phyloP scores from a whole-genome alignment of 92 coral and sea anemone species.

The Zoanthus solanderi region DNA sequence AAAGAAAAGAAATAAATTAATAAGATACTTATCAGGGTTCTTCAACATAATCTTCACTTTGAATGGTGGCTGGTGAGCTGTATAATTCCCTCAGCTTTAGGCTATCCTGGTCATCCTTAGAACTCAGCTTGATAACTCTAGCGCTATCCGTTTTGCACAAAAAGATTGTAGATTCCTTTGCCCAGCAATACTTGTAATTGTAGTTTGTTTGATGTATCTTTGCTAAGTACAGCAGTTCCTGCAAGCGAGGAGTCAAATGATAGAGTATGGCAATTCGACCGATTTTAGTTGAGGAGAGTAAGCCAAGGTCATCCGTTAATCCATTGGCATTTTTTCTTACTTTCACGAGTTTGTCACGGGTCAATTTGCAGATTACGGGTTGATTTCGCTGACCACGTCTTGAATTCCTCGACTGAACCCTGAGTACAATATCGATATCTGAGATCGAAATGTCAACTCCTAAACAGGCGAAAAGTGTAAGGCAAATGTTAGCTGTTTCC shows the following conservation, averaged over 20 bases:
- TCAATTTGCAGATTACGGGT: constrained; percentile 53
- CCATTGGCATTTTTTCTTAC: not conserved
- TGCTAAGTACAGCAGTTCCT: constrained; percentile 9
- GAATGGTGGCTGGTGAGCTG: too few relatives aligned
- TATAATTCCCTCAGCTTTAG: too few relatives aligned
- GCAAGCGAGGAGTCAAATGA: constrained; percentile 28
- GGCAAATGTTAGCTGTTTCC: constrained; percentile 26
- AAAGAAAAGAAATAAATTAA: too few relatives aligned
- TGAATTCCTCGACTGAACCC: constrained; percentile 24
- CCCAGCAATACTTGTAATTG: constrained; percentile 41
- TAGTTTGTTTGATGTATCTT: constrained; percentile 22
- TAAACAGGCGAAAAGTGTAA: not conserved
- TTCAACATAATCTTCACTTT: too few relatives aligned
- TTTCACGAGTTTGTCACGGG: constrained; percentile 16
- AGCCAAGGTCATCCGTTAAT: constrained; percentile 34
- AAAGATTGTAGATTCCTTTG: constrained; percentile 39
- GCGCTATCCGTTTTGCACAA: constrained; percentile 27
- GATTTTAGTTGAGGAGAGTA: not conserved
- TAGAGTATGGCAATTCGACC: constrained; percentile 10
- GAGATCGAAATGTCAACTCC: constrained; percentile 30
- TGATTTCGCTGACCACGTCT: not conserved
- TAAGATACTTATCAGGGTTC: too few relatives aligned
- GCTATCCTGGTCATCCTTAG: not conserved
- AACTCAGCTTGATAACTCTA: not conserved
- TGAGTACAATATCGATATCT: constrained; percentile 40